Evolutionary conservation across 1,140 invertebrate species (phyloP), one percentile per base, ranked within the genome.

Genomic region (Theocolax elegans): DNA sequence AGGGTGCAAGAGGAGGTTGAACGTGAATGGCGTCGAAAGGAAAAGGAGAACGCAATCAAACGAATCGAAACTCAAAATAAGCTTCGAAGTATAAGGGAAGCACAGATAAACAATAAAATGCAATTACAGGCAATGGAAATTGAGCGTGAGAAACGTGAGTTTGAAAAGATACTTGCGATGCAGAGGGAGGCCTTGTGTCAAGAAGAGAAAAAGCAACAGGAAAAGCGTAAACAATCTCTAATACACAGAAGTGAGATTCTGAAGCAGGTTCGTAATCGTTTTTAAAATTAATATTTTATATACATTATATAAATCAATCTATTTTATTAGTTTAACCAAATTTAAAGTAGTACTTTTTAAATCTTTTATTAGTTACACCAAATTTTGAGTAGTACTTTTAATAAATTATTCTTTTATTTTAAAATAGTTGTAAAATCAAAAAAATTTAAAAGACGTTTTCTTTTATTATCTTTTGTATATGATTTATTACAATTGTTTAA

Each of bases 71-170:
- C 86, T 21, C 87, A 88, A 63, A 84, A 83, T 8, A 84, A 78
- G 38, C 72, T 89, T 53, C 79, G 81, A 8, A 38, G 70, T 2
- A 83, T 79, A 7, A 77, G 89, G 38, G 76, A 85, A 44, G 80
- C 85, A 56, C 89, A 90, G 76, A 85, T 90, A 29, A 75, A 79
- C 21, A 83, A 83, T 15, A 85, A 88, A 44, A 80, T 86, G 77
- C 84, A 83, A 73, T 83, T 82, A 21, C 86, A 89, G 72, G 90
- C 90, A 0, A 82, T 90, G 21, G 88, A 90, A 74, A 85, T 91
- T 2, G 87, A 89, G 27, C 78, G 89, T 2, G 89, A 91, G 42
- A 87, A 88, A 71, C 79, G 87, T 17, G 89, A 91, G 76, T 90
- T 90, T 63, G 84, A 87, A 60, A 86, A 86, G 71, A 85, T 90